phyloP scores from a whole-genome alignment of 2,888 invertebrate species.

The Eubasilissa splendida region DNA sequence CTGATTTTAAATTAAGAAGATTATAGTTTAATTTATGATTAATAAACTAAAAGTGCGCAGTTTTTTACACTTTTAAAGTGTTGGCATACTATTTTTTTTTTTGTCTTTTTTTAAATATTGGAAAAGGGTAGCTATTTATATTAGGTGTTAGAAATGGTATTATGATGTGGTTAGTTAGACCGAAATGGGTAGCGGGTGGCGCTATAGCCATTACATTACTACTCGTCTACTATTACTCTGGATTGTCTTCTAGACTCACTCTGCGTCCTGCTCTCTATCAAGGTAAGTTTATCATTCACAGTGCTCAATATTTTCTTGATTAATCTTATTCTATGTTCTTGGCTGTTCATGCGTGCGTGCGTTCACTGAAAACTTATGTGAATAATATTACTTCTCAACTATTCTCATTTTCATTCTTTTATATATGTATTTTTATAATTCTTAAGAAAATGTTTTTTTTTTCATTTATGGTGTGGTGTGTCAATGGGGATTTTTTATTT shows the following conservation, averaged over 20 bases:
- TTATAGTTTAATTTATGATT: too few species aligned
- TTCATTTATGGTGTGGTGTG: too few species aligned
- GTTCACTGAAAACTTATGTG: too few species aligned
- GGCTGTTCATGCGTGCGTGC: background rate
- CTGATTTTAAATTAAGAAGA: too few species aligned
- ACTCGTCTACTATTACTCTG: slow-evolving; percentile 53
- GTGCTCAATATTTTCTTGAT: background rate
- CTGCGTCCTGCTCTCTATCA: slow-evolving; percentile 41
- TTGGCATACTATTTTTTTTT: background rate
- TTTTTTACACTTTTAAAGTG: too few species aligned
- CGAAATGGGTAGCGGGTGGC: slow-evolving; percentile 53
- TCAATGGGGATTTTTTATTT: too few species aligned
- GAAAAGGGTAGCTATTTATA: slow-evolving; percentile 42
- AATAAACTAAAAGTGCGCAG: too few species aligned
- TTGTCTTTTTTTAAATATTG: background rate
- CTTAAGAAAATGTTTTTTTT: too few species aligned
- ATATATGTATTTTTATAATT: too few species aligned
- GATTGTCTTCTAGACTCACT: slow-evolving; percentile 43
- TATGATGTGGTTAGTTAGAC: slow-evolving; percentile 51
- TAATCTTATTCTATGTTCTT: background rate
- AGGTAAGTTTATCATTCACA: slow-evolving; percentile 39
- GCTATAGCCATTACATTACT: slow-evolving; percentile 53
- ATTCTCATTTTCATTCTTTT: too few species aligned
- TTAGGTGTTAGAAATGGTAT: slow-evolving; percentile 34
- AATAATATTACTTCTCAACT: too few species aligned